phyloP scores from a whole-genome alignment of 1,140 invertebrate genomes.

The Papilio polyxenes region DNA sequence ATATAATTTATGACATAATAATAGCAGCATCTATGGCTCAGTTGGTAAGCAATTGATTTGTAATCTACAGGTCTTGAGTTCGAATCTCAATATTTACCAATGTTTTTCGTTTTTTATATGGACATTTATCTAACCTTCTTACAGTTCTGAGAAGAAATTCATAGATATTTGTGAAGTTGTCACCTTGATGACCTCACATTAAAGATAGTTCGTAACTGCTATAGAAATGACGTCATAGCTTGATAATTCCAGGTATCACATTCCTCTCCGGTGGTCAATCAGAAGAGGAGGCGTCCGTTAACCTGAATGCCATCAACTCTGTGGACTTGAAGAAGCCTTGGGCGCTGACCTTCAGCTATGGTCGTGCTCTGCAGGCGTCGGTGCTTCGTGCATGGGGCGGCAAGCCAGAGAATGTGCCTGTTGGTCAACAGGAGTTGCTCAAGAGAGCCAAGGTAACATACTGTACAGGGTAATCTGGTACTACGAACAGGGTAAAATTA shows the following conservation, averaged over 20 bases:
- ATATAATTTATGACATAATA: neutral
- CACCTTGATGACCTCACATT: too few relatives aligned
- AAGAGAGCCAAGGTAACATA: conserved; percentile 91
- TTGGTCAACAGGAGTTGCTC: conserved; percentile 92
- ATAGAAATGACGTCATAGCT: neutral
- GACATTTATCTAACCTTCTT: too few relatives aligned
- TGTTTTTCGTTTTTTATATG: too few relatives aligned
- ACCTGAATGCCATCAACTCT: conserved; percentile 96
- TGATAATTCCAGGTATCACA: conserved; percentile 83
- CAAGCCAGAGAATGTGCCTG: conserved; percentile 90
- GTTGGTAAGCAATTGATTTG: too few relatives aligned
- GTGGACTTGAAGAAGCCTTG: conserved; percentile 90
- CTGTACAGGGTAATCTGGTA: neutral
- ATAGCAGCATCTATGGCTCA: too few relatives aligned
- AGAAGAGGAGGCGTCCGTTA: conserved; percentile 96
- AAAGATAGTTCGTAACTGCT: too few relatives aligned
- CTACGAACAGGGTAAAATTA: neutral
- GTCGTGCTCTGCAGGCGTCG: conserved; percentile 92
- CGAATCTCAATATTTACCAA: too few relatives aligned
- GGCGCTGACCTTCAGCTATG: conserved; percentile 97
- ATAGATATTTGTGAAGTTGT: too few relatives aligned
- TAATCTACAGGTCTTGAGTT: too few relatives aligned
- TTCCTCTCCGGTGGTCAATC: conserved; percentile 98
- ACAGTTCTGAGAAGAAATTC: too few relatives aligned
- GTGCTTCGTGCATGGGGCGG: conserved; percentile 95